Base-by-base conservation (phyloP, 1,140 invertebrate species). In the Gryon sp. region DNA sequence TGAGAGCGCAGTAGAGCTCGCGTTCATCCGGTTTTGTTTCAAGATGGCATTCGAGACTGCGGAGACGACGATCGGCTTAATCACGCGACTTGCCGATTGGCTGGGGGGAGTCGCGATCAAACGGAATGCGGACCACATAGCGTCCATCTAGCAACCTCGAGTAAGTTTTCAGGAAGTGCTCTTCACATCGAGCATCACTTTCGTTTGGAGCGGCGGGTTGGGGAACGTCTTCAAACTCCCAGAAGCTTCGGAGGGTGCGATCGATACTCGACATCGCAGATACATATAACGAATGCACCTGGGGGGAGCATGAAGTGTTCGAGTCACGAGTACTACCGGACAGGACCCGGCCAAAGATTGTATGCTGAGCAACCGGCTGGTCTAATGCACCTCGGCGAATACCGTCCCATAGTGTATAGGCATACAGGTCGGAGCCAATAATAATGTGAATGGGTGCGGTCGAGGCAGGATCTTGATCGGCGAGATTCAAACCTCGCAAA, bases 391-490 rank as follows among this genome's bases (percentile, higher is more conserved):
- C 48, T n/a, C 9, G 19, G 14, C n/a, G 1, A 2, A 52, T 1
- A 22, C 32, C 30, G 2, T 36, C 30, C 8, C 16, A 12, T 3
- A 52, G 19, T 2, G 38, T 2, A 2, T 6, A 30, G 1, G 26
- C 48, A 20, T 38, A 52, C 8, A 52, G 11, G 8, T 52, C 32
- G 8, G 48, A 30, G 9, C 48, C 48, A 0, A 36, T 36, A n/a
- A 52, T 22, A 2, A 38, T 1, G 5, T 52, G 48, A 15, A 52
- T 24, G 7, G 48, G 48, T 3, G 7, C 30, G 2, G 12, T 7
- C 9, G 1, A 2, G 0, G 14, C 1, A 9, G 48, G 48, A 20
- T 52, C 30, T n/a, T 36, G 18, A 34, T 52, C 48, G 1, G 48
- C 48, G n/a, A 52, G 15, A 0, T 2, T 12, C 2, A 34, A 16